phyloP scores from a whole-genome alignment of 2,113 vertebrate genomes.

The Spizaetus ornatus region DNA sequence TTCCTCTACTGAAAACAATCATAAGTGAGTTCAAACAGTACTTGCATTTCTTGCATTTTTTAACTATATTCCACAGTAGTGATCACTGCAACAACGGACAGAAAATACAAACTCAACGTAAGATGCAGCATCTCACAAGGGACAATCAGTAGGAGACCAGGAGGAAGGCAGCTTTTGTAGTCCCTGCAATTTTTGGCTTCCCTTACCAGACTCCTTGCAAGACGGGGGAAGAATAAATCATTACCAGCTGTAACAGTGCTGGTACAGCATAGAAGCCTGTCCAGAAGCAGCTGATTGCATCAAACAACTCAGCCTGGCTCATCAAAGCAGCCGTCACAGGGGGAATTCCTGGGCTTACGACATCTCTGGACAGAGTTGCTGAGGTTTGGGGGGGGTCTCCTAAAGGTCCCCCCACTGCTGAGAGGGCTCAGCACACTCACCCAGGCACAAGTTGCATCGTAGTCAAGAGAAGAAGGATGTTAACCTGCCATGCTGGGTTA shows the following conservation, averaged over 20 bases:
- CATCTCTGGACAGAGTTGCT: neutral
- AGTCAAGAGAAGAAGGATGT: neutral
- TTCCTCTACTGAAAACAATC: neutral
- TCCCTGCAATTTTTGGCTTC: neutral
- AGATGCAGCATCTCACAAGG: neutral
- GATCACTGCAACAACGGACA: rapidly evolving
- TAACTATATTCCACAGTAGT: neutral
- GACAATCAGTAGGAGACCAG: neutral
- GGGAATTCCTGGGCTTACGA: neutral
- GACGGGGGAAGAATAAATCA: neutral
- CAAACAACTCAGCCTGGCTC: neutral
- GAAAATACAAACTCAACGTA: neutral
- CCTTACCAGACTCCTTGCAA: neutral
- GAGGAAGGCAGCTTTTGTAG: neutral
- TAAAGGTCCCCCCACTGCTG: neutral
- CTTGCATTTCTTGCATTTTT: neutral
- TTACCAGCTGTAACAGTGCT: neutral
- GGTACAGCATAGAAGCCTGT: neutral
- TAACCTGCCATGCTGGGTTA: neutral
- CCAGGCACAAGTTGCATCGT: neutral
- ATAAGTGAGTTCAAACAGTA: neutral
- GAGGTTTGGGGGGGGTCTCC: neutral
- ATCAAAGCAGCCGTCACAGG: neutral
- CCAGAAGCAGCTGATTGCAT: neutral
- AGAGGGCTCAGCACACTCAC: neutral